These are phyloP conservation scores for Psilanteris sp. DNA, from an alignment of 1,140 invertebrate genomes.

Conservation along the genomic window DNA sequence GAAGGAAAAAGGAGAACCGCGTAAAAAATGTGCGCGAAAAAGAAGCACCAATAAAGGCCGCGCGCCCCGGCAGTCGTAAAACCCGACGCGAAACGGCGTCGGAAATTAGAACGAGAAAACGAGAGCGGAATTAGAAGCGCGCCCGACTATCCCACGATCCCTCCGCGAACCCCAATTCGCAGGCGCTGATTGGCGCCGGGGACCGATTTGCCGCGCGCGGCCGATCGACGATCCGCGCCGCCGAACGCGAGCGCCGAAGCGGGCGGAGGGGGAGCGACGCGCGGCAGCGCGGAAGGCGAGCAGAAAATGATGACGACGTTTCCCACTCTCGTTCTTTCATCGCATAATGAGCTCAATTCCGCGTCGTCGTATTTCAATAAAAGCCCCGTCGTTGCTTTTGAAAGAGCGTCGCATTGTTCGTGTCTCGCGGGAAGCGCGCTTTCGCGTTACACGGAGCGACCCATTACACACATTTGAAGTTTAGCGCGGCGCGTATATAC, in stretches of 20 bases:
- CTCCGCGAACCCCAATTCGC: too few species aligned
- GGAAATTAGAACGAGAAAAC: too few species aligned
- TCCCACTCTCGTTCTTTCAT: constrained; percentile 29
- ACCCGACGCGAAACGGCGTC: too few species aligned
- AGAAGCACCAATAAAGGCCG: too few species aligned
- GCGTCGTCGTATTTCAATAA: constrained; percentile 56
- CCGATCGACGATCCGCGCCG: too few species aligned
- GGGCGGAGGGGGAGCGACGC: background rate
- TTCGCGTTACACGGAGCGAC: constrained; percentile 34
- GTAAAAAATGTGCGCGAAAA: too few species aligned
- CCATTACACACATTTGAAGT: constrained; percentile 46
- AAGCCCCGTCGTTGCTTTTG: constrained; percentile 39
- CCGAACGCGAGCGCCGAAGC: background rate
- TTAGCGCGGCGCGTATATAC: constrained; percentile 42
- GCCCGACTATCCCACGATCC: too few species aligned
- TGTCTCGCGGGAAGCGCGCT: constrained; percentile 48
- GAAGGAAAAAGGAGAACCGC: too few species aligned
- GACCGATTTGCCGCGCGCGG: too few species aligned
- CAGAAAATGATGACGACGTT: constrained; percentile 31
- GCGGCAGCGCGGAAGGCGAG: background rate
- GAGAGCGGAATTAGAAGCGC: too few species aligned
- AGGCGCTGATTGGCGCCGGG: too few species aligned
- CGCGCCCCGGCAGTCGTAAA: too few species aligned
- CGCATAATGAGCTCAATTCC: constrained; percentile 57
- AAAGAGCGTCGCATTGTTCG: constrained; percentile 47